phyloP scores from a whole-genome alignment of 2,888 invertebrate species.

The Drosophila bunnanda region DNA sequence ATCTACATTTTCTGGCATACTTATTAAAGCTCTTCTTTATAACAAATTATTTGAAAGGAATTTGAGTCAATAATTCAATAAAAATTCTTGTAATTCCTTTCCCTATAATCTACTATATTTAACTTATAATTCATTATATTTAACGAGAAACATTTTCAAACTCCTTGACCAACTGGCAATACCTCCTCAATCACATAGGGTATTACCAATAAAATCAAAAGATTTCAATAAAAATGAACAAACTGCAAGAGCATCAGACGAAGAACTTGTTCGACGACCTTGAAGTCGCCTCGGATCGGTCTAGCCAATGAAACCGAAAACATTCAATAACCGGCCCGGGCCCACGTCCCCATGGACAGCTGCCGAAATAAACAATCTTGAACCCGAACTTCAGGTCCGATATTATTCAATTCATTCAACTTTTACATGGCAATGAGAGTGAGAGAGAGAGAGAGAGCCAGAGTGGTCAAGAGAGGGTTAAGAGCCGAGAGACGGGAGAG shows the following conservation, averaged over 20 bases:
- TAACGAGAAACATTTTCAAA: too few species aligned
- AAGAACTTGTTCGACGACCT: constrained; percentile 78
- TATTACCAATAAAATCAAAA: constrained; percentile 33
- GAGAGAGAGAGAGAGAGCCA: constrained; percentile 2
- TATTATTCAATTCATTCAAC: constrained; percentile 75
- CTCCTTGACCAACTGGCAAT: not conserved
- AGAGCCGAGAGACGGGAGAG: not conserved
- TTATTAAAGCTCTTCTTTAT: too few species aligned
- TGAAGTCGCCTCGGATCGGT: constrained; percentile 56
- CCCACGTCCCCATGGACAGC: constrained; percentile 56
- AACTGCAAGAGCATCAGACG: constrained; percentile 47
- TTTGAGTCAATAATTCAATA: too few species aligned
- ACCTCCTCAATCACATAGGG: constrained; percentile 4
- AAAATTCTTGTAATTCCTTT: too few species aligned
- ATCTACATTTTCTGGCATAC: too few species aligned
- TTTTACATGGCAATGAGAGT: constrained; percentile 74
- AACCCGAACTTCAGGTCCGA: constrained; percentile 69
- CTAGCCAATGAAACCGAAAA: constrained; percentile 68
- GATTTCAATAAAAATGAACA: constrained; percentile 26
- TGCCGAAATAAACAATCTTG: constrained; percentile 69
- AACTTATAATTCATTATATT: too few species aligned
- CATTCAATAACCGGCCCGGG: constrained; percentile 64
- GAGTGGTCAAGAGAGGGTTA: not conserved
- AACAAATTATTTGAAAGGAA: too few species aligned
- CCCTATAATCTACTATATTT: too few species aligned